Evolutionary conservation across 64 coral and sea anemone genomes (phyloP), one percentile per base, ranked within the genome.

Genomic region (Catalaphyllia jardinei): DNA sequence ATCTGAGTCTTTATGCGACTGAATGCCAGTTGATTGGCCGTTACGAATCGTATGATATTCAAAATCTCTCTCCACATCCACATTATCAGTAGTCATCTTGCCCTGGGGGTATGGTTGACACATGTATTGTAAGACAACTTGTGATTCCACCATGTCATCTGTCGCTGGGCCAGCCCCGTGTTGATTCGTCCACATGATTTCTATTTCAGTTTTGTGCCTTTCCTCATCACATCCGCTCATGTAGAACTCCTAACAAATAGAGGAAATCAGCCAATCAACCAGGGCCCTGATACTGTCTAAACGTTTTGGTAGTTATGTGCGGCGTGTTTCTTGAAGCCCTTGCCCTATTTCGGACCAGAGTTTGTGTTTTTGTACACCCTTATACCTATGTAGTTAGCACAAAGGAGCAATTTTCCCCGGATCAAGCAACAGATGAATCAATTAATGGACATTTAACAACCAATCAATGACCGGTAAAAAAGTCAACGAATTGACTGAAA

Each of bases 121-220:
- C 77, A 79, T 79, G 49, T 57, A 79, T 25, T 79, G 77, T 55
- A 79, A 79, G 46, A 79, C 59, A 10, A 79, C 77, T 57, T 79
- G 77, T 79, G 77, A 27, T 55, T 79, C 77, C 8, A 79, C 77
- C 42, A 3, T 25, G 77, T 79, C 22, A 27, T 79, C 77, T 19
- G 77, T 57, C 24, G 10, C 27, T 79, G 42, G 77, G 20, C 77
- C 77, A 0, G 42, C 27, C 14, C 42, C 77, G 24, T 64, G 62
- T 17, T 64, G 62, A 64, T 64, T 64, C 24, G 62, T 64, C 62
- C 62, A 64, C 62, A 79, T 79, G 12, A 79, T 79, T 8, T 79
- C 77, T 27, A 79, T 49, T 79, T 79, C 50, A 79, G 77, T 79
- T 79, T 55, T 55, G 38, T 39, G 38, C 46, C 6, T 19, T 22